phyloP scores from a whole-genome alignment of 1,140 invertebrate genomes.

The Cecropterus lyciades region DNA sequence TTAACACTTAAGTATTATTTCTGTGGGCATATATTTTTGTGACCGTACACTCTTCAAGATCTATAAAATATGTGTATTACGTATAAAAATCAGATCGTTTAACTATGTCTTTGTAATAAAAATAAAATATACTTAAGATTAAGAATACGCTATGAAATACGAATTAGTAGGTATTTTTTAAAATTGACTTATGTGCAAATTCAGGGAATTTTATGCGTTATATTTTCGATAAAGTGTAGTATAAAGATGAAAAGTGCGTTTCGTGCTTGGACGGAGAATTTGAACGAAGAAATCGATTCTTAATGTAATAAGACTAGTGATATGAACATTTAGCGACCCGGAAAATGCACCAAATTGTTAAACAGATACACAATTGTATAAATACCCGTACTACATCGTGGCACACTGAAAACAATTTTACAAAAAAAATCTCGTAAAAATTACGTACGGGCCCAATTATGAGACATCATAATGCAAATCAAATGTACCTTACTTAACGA shows the following conservation, averaged over 20 bases:
- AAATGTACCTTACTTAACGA: conserved; percentile 15
- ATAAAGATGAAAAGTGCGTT: neutral
- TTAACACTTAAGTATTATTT: conserved; percentile 59
- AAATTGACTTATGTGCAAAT: conserved; percentile 17
- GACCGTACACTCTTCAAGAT: conserved; percentile 54
- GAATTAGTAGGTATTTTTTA: conserved; percentile 11
- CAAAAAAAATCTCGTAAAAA: conserved; percentile 46
- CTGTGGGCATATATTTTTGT: conserved; percentile 59
- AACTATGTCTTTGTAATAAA: conserved; percentile 17
- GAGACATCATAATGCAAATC: conserved; percentile 36
- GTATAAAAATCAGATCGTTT: conserved; percentile 60
- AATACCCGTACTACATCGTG: conserved; percentile 73
- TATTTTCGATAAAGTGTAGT: neutral
- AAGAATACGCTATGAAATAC: conserved; percentile 13
- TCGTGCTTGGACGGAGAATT: conserved; percentile 23
- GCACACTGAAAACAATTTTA: conserved; percentile 56
- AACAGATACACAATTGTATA: conserved; percentile 50
- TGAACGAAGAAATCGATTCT: conserved; percentile 13
- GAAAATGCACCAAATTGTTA: conserved; percentile 40
- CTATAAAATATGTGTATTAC: conserved; percentile 42
- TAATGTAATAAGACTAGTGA: conserved; percentile 19
- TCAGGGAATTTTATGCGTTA: neutral
- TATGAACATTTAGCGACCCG: conserved; percentile 11
- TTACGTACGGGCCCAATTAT: conserved; percentile 59
- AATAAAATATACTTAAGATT: conserved; percentile 16